Evolutionary conservation across 2,113 vertebrate species (phyloP), one percentile per base, ranked within the genome.

Genomic region (Cairina moschata): DNA sequence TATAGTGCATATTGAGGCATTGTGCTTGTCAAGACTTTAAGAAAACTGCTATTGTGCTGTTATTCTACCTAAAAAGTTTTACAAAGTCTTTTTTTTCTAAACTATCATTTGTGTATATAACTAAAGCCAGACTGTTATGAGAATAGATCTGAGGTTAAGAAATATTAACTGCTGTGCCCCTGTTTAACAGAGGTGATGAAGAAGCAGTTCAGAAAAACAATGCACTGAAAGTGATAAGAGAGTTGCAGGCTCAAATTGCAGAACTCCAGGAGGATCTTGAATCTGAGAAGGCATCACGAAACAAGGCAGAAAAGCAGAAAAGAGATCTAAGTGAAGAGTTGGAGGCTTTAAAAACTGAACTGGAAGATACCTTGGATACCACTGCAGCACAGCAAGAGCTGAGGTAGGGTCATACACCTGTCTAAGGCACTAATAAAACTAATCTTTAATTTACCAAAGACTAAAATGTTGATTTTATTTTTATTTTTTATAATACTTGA

Each of bases 261-360:
- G 99, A 99, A 65, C 98, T 99, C 3, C 99, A 99, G 90, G 99
- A 99, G 96, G 99, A 99, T 72, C 98, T 99, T 71, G 99, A 99
- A 62, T 99, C 99, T 0, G 99, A 99, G 97, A 99, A 99, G 94
- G 97, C 98, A 0, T 98, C 99, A 4, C 97, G 99, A 28, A 99
- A 98, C 96, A 99, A 99, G 98, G 99, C 99, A 0, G 99, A 99
- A 50, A 99, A 99, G 92, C 99, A 99, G 31, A 99, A 99, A 78
- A 97, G 99, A 93, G 99, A 99, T 94, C 90, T 99, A 93, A 99
- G 99, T 58, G 99, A 99, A 92, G 99, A 99, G 88, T 92, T 99
- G 69, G 99, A 99, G 92, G 99, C 99, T 40, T 97, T 99, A 83
- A 99, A 99, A 95, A 99, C 99, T 0, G 99, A 99, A 73, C 98